phyloP scores from a whole-genome alignment of 1,140 invertebrate genomes.

The Calycopis cecrops region DNA sequence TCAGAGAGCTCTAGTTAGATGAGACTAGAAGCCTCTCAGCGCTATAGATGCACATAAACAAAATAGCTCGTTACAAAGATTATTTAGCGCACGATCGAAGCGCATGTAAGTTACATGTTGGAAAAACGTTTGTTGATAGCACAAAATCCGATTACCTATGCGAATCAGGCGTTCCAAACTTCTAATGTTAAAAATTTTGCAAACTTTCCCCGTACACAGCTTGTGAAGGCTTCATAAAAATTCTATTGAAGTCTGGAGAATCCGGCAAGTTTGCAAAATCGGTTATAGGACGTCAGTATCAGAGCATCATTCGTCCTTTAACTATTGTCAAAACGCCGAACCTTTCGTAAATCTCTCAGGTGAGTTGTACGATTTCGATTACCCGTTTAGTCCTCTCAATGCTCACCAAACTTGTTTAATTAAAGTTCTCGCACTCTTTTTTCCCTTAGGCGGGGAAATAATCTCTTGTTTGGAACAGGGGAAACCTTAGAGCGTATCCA shows the following conservation, averaged over 20 bases:
- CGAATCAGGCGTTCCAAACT: constrained; percentile 32
- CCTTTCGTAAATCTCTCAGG: constrained; percentile 47
- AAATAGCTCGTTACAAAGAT: too few species aligned
- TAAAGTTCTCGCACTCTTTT: constrained; percentile 71
- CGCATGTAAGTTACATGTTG: constrained; percentile 4
- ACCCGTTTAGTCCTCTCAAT: constrained; percentile 66
- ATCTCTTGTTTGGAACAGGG: constrained; percentile 53
- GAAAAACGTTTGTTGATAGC: constrained; percentile 2
- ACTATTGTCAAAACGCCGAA: constrained; percentile 40
- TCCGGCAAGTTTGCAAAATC: constrained; percentile 32
- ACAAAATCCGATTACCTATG: constrained; percentile 30
- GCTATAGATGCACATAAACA: too few species aligned
- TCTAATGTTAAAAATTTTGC: constrained; percentile 31
- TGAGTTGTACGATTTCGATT: constrained; percentile 59
- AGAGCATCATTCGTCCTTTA: constrained; percentile 29
- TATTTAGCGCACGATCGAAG: too few species aligned
- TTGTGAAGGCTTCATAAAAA: constrained; percentile 47
- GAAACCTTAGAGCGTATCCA: neutral
- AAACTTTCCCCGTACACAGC: constrained; percentile 29
- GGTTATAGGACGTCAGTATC: constrained; percentile 40
- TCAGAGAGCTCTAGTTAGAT: too few species aligned
- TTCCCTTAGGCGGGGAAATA: constrained; percentile 64
- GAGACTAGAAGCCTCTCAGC: too few species aligned
- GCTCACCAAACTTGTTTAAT: constrained; percentile 69
- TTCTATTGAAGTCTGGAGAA: constrained; percentile 43